Base-by-base conservation (phyloP, 2,797 vertebrate species). In the Chromobotia macracanthus region DNA sequence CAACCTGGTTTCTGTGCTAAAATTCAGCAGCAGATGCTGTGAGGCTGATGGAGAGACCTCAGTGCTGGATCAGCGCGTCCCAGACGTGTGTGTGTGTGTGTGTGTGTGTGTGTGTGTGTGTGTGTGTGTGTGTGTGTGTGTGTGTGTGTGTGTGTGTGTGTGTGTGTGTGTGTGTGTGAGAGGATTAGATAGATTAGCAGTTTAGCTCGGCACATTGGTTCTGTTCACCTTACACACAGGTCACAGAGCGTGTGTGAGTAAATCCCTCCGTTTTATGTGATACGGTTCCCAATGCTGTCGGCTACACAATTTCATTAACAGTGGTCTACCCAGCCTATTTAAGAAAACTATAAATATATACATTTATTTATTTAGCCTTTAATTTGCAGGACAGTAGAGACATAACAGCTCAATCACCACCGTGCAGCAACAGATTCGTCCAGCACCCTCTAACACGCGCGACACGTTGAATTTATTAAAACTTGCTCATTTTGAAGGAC, bases 101-200 rank as follows among this genome's bases (percentile, higher is more conserved):
- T 51, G 48, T 46, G 44, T 46, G 44, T 46, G 44, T 46, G 44
- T 46, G 44, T 51, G 48, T 46, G 44, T 46, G 44, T 46, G 44
- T 46, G 44, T 46, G 3, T 25, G 23, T 60, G 23, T 15, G 21
- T 31, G 25, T 31, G 48, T 51, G 2, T 51, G 48, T 51, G 48
- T 46, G 44, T 46, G 44, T 46, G 44, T 46, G 44, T 46, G 44
- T n/a, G 3, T 25, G 23, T 60, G 23, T 15, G 21, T 31, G 25
- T 31, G 48, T 51, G 2, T 51, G 48, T 51, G 48, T 46, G 44
- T 46, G 44, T 46, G 44, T 46, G 44, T 46, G 44, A 12, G 72
- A 86, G 87, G 89, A 88, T 92, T 90, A 90, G 82, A 70, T 79
- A 87, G 89, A 91, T 93, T 91, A 91, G 80, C 38, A 60, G n/a